phyloP scores from a whole-genome alignment of 2,113 vertebrate species.

The Malurus alboscapulatus region DNA sequence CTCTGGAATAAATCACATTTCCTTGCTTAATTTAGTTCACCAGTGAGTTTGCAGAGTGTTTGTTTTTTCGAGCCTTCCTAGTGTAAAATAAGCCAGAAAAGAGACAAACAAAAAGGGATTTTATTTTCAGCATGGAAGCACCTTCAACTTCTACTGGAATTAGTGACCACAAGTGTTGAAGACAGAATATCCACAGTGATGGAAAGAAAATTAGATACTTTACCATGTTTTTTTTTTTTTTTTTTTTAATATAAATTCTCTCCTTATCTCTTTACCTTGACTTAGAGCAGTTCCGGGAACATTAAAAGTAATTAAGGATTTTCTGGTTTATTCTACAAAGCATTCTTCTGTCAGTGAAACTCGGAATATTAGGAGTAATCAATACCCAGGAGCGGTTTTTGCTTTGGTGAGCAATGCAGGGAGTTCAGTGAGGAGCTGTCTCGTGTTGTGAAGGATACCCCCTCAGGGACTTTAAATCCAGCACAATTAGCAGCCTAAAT shows the following conservation, averaged over 20 bases:
- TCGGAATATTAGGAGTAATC: neutral
- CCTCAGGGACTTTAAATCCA: conserved; percentile 1
- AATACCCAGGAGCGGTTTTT: neutral
- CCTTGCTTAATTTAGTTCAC: neutral
- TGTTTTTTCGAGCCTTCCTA: neutral
- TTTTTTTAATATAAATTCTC: neutral
- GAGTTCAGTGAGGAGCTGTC: neutral
- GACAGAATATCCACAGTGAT: neutral
- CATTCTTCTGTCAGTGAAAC: neutral
- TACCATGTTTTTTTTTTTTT: neutral
- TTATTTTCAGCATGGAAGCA: neutral
- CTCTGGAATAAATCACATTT: neutral
- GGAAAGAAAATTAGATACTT: neutral
- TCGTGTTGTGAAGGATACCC: neutral
- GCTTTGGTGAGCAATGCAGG: neutral
- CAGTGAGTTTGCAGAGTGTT: neutral
- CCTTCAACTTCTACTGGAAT: neutral
- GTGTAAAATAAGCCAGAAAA: neutral
- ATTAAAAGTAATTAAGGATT: neutral
- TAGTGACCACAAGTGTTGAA: neutral
- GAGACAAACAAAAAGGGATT: neutral
- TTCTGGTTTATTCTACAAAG: neutral
- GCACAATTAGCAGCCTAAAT: conserved; percentile 46
- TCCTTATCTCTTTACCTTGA: neutral
- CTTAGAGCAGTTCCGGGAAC: neutral